Conservation (phyloP, 2,113 vertebrate species). For the Hemiprocne comata region DNA sequence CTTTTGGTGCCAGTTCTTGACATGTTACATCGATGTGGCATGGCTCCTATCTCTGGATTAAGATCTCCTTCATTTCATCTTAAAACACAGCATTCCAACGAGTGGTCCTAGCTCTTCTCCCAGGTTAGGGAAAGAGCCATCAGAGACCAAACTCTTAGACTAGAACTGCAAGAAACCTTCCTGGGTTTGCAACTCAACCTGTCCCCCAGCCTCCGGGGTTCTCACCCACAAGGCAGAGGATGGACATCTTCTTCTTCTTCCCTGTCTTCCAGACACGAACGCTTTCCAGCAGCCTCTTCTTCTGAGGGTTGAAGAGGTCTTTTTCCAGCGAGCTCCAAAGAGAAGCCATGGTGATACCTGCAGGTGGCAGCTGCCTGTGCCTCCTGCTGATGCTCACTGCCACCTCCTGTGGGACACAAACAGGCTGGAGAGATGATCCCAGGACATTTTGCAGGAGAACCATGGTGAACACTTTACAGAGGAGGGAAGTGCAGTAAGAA, state of each 20-base stretch:
- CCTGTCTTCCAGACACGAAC: slow-evolving; percentile 48
- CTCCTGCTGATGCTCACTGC: not conserved
- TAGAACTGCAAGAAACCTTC: not conserved
- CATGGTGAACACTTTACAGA: no score
- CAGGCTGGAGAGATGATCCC: not conserved
- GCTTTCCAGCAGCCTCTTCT: slow-evolving; percentile 41
- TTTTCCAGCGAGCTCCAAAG: slow-evolving; percentile 43
- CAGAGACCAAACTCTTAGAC: not conserved
- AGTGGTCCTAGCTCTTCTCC: not conserved
- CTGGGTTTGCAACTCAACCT: not conserved
- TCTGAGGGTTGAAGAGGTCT: slow-evolving; percentile 6
- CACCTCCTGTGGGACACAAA: not conserved
- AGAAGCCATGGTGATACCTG: not conserved
- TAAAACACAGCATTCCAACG: not conserved
- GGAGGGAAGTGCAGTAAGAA: no score
- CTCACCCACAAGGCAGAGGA: slow-evolving; percentile 57
- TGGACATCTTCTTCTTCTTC: slow-evolving; percentile 48
- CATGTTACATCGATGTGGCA: no score
- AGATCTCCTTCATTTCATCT: not conserved
- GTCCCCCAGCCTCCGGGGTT: rapidly evolving
- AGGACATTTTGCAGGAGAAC: no score
- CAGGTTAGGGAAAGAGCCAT: not conserved
- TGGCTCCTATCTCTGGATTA: no score
- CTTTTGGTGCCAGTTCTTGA: not conserved
- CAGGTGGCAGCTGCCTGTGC: not conserved